Base-by-base conservation (phyloP, 2,888 invertebrate genomes). In the Onchidella celtica region DNA sequence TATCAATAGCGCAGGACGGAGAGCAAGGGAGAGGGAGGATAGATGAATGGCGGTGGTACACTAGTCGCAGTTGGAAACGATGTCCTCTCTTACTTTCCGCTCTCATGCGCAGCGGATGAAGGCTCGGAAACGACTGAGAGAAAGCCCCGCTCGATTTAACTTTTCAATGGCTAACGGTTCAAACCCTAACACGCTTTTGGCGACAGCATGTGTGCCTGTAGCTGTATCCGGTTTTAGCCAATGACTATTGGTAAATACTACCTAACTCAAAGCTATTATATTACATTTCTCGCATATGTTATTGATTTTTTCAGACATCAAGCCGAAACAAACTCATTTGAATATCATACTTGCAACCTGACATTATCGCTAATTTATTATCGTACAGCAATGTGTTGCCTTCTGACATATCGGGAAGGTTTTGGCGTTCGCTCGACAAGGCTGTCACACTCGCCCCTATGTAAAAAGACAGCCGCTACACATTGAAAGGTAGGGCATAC, bases 171-270 rank as follows among this genome's bases (percentile, higher is more conserved):
- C 74, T 74, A 73, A 74, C 63, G 34, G 74, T 63, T 61, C 61
- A 63, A 24, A 38, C 63, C 24, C 34, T 55, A 55, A 21, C 34
- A 32, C 24, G 36, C 55, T 72, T 47, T 38, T n/a, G 74, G 61
- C 63, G 61, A 74, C 74, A 74, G 74, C 61, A 11, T 61, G 74
- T 29, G n/a, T n/a, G n/a, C n/a, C n/a, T n/a, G n/a, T n/a, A 27
- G n/a, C 34, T 47, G 29, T 63, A 65, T 63, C 65, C 75, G 47
- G 61, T 59, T 75, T 32, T 29, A 14, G 0, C 29, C 14, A n/a
- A 65, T 32, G 32, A 75, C 65, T 40, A 61, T 17, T 47, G 59
- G 29, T 34, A 32, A 27, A 47, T 47, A 27, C 38, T n/a, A 74
- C 38, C n/a, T 63, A 61, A 27, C 4, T n/a, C 3, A 27, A 75